A percentile compares a stretch with the other conserved stretches of the same genome.
Conservation (phyloP, 2,113 vertebrate genomes). For the Sinocyclocheilus anophthalmus region DNA sequence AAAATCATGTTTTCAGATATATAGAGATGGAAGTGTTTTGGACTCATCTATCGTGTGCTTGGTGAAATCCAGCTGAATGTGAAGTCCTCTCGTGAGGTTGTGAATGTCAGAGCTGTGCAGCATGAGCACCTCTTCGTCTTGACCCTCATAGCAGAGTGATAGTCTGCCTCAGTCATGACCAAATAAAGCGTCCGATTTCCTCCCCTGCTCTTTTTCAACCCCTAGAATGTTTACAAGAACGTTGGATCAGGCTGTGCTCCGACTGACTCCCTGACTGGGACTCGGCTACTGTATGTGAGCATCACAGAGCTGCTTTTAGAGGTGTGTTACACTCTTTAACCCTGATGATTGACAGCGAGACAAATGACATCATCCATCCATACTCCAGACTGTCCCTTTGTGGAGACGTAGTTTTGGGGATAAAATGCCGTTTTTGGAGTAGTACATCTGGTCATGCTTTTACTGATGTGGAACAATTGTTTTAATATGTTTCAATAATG, state of each 20-base stretch:
- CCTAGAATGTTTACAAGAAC: slow-evolving; percentile 76
- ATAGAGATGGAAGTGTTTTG: background rate
- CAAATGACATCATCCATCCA: background rate
- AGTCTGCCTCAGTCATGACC: slow-evolving; percentile 74
- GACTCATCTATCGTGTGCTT: background rate
- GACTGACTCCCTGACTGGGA: background rate
- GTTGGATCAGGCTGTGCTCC: slow-evolving; percentile 46
- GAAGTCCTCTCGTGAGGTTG: slow-evolving; percentile 15
- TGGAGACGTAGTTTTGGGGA: background rate
- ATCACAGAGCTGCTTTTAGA: slow-evolving; percentile 22
- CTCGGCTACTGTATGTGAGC: slow-evolving; percentile 47
- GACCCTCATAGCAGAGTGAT: slow-evolving; percentile 44
- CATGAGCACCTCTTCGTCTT: slow-evolving; percentile 34
- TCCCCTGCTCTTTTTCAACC: slow-evolving; percentile 67
- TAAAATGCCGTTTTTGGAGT: background rate
- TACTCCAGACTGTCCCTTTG: background rate
- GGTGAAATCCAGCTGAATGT: slow-evolving; percentile 27
- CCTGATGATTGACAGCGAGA: background rate
- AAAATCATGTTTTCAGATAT: background rate
- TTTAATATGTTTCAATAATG: background rate
- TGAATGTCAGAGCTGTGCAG: slow-evolving; percentile 20
- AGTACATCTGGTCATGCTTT: background rate
- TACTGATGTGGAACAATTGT: background rate
- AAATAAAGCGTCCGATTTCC: slow-evolving; percentile 83
- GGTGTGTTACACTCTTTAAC: background rate